Conservation (phyloP, 35 echinoderm and acorn worm genomes). For the Holothuria glaberrima region DNA sequence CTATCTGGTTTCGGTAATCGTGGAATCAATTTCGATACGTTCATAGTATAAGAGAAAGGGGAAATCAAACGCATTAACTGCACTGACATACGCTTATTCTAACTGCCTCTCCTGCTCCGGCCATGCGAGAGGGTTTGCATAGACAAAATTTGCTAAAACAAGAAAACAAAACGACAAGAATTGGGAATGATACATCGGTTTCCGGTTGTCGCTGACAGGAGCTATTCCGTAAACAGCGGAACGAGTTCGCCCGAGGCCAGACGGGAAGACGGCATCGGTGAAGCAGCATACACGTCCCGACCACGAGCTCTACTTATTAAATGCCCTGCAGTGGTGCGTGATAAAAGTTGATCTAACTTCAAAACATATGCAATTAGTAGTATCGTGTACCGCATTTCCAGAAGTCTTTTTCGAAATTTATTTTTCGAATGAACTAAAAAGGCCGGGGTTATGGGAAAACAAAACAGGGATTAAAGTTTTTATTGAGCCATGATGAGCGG, state of each 20-base stretch:
- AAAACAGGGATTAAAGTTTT: constrained; percentile 36
- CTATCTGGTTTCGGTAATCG: constrained; percentile 27
- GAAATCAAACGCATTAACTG: constrained; percentile 51
- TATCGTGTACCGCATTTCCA: constrained; percentile 54
- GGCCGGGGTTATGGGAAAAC: constrained; percentile 37
- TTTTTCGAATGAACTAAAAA: constrained; percentile 19
- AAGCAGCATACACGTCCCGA: constrained; percentile 30
- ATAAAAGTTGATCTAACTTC: constrained; percentile 52
- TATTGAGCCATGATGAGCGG: constrained; percentile 32
- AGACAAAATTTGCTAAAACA: constrained; percentile 41
- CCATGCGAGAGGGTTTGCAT: constrained; percentile 41
- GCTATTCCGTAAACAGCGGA: constrained; percentile 11
- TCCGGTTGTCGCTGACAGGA: constrained; percentile 43
- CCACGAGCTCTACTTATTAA: constrained; percentile 44
- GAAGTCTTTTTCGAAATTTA: constrained; percentile 38
- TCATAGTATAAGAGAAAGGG: constrained; percentile 17
- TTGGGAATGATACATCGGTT: constrained; percentile 52
- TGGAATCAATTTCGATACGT: constrained; percentile 51
- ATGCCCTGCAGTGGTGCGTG: constrained; percentile 27
- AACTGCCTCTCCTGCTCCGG: constrained; percentile 3
- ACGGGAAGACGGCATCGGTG: constrained; percentile 3
- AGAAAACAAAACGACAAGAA: constrained; percentile 37
- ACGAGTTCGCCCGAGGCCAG: constrained; percentile 33
- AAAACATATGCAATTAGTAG: constrained; percentile 55
- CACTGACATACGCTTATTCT: constrained; percentile 35